Evolutionary conservation across 2,888 invertebrate species (phyloP), one percentile per base, ranked within the genome.

Genomic region (Eupithecia pulchellata): DNA sequence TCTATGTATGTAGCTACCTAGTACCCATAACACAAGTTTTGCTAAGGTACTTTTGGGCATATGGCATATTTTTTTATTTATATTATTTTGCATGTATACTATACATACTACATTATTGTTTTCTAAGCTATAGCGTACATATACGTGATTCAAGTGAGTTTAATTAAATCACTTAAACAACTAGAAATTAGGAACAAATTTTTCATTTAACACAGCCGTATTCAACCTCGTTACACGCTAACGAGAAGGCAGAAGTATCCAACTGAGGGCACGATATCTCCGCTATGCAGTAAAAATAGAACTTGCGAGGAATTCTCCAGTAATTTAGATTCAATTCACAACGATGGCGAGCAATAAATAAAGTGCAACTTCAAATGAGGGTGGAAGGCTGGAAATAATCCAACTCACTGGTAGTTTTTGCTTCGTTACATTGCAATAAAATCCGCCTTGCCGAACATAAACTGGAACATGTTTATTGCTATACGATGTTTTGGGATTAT

Each of bases 271-370:
- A 77, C 78, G 74, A 78, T 81, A 82, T 77, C 76, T 73, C 70
- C 69, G 71, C 78, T 77, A 82, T 82, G 77, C 78, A 78, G 72
- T 68, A 73, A 78, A 71, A 75, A 80, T 81, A 84, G 81, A 63
- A n/a, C 82, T 81, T 74, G 74, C 74, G 73, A 81, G 81, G 82
- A 84, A 83, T 87, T 87, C 88, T 87, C 84, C 82, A 86, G 87
- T 88, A 87, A 90, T 90, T 90, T 89, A 86, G 86, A 91, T 91
- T 91, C 90, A 89, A 91, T 91, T 89, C 89, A 82, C 86, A 87
- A 84, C 86, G 80, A 87, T 86, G 83, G 85, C 83, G 76, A 78
- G 88, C 86, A 85, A 89, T 90, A 91, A 91, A 91, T 91, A 91
- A 90, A 90, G 82, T 87, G 88, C 89, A 90, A 88, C 84, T 89